phyloP scores from a whole-genome alignment of 2,113 vertebrate species.

The Rhynchopsitta pachyrhyncha region DNA sequence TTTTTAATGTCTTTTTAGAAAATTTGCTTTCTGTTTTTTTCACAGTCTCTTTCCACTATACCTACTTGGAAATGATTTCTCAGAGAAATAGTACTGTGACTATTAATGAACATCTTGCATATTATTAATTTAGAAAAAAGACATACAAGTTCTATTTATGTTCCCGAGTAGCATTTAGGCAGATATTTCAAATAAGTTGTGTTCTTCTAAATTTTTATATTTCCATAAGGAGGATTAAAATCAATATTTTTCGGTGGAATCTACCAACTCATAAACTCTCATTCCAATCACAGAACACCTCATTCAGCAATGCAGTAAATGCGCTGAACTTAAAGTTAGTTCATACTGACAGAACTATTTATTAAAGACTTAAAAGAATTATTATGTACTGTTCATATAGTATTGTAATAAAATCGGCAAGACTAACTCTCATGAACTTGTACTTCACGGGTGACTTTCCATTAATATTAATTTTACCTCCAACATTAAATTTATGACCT shows the following conservation, averaged over 20 bases:
- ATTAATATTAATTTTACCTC: accelerated
- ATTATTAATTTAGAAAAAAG: not conserved
- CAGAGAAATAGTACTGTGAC: not conserved
- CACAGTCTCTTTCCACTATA: not conserved
- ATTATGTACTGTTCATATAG: accelerated
- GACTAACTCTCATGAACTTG: not conserved
- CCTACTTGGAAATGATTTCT: not conserved
- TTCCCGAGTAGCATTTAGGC: not conserved
- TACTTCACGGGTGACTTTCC: not conserved
- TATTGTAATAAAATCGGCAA: not conserved
- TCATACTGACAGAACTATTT: not conserved
- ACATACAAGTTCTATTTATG: not conserved
- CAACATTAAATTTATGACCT: not conserved
- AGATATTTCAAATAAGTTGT: not conserved
- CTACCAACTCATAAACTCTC: not conserved
- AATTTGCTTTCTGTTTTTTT: not conserved
- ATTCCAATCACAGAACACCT: not conserved
- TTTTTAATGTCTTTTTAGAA: not conserved
- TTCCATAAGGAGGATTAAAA: not conserved
- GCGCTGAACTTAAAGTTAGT: not conserved
- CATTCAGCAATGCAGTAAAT: not conserved
- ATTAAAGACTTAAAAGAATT: not conserved
- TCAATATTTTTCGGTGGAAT: not conserved
- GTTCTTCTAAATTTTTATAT: not conserved
- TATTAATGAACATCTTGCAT: not conserved